A percentile compares a stretch with the other conserved stretches of the same genome.
These are phyloP conservation scores for Chionoecetes opilio DNA, from an alignment of 1,140 invertebrate genomes.

Conservation along the genomic window DNA sequence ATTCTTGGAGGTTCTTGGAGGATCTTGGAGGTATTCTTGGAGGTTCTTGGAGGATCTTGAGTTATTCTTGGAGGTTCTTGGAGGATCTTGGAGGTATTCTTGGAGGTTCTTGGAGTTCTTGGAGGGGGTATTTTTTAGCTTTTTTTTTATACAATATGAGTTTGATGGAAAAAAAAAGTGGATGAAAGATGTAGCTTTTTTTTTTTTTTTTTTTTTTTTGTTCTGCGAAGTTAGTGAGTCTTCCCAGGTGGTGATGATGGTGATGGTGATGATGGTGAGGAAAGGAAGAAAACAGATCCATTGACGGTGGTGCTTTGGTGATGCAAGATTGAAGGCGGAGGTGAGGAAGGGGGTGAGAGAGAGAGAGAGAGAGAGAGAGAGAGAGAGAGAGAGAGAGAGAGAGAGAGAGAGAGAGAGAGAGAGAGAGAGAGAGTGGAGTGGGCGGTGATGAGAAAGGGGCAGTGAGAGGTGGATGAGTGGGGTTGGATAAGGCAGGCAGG, in stretches of 20 bases:
- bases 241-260: too few relatives aligned
- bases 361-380: neutral
- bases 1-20: too few relatives aligned
- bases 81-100: too few relatives aligned
- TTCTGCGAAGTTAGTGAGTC: neutral
- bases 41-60: too few relatives aligned
- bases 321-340: neutral
- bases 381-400: neutral
- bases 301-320: neutral
- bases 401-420: neutral
- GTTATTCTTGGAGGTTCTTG: too few relatives aligned
- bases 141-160: too few relatives aligned
- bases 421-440: neutral
- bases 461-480: neutral
- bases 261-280: neutral
- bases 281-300: neutral
- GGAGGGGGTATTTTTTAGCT: too few relatives aligned
- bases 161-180: too few relatives aligned
- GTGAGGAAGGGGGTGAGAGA: neutral
- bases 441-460: slow-evolving; percentile 2
- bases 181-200: too few relatives aligned
- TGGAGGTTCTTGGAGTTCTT: too few relatives aligned
- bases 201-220: too few relatives aligned
- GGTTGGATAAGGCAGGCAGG: neutral
- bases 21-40: too few relatives aligned